Percentiles rank a stretch among this genome's conserved stretches.
These are phyloP conservation scores for Ptychochromis oligacanthus DNA, from an alignment of 2,113 vertebrate species.

Conservation along the genomic window DNA sequence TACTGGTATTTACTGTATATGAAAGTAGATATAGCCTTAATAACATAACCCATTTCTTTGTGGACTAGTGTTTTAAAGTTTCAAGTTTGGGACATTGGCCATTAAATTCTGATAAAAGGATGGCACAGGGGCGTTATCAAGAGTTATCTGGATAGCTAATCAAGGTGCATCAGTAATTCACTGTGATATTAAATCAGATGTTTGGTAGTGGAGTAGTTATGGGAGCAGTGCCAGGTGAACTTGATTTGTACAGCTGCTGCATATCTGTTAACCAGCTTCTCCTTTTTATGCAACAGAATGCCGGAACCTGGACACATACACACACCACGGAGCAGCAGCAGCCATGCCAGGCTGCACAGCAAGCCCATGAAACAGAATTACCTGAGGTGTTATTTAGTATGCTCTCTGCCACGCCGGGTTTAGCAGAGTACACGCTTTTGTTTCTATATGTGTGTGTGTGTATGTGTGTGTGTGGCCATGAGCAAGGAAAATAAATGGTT, in stretches of 20 bases:
- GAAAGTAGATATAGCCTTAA: neutral
- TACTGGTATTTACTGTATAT: neutral
- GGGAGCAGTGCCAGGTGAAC: neutral
- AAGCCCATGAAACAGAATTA: neutral
- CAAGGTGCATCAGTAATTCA: neutral
- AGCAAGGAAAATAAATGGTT: neutral
- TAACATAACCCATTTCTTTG: neutral
- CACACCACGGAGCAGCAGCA: neutral
- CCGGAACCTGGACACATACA: neutral
- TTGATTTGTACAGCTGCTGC: neutral
- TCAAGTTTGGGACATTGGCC: neutral
- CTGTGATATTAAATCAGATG: neutral
- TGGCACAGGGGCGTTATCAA: neutral
- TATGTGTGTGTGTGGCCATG: neutral
- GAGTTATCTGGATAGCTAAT: neutral
- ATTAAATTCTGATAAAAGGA: neutral
- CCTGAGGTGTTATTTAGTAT: neutral
- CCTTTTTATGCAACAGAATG: neutral
- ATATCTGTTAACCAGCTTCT: neutral
- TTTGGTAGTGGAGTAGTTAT: neutral
- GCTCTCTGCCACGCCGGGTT: neutral
- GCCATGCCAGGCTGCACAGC: neutral
- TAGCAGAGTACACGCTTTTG: neutral
- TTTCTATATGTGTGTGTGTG: neutral
- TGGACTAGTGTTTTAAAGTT: neutral